Base-by-base conservation (phyloP, 2,113 vertebrate genomes). In the Lates calcarifer region DNA sequence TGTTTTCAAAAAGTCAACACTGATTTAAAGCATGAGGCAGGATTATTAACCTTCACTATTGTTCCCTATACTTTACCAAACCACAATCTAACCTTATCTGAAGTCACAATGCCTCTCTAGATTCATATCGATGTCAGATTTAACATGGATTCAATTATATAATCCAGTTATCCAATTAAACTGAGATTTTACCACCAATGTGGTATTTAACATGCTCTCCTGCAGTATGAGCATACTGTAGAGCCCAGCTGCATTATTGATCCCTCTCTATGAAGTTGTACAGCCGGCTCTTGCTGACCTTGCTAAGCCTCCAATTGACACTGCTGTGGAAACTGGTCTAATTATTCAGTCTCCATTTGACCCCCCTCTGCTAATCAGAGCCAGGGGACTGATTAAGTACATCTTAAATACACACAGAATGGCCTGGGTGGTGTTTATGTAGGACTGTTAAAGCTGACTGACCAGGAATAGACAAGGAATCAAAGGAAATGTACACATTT, bases 351-450 rank as follows among this genome's bases (percentile, higher is more conserved):
- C 74, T 89, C 77, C 77, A 62, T 92, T 90, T 90, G 80, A 87
- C 82, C 84, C 76, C 77, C 66, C 82, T 82, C 83, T 87, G 85
- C 83, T 92, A 87, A 91, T 86, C 88, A 88, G 72, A 90, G 81
- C 47, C 74, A 37, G 24, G 68, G 90, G 77, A 88, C 84, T 90
- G 90, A 93, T 93, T 82, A 87, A 85, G 49, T 74, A 29, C 63
- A 60, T 74, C 35, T 82, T 82, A 89, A 86, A 87, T 76, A 83
- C 75, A 87, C 57, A 87, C 53, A 70, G 56, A 51, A 55, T 74
- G 76, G 67, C 82, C 68, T 1, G 22, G 69, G 58, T 43, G 41
- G 57, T 72, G 80, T 82, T 84, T 73, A 74, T 58, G 73, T 43
- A 72, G 77, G 79, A 70, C 84, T 81, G 89, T 92, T 89, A 86